These are phyloP conservation scores for Himalopsyche anomala DNA, from an alignment of 2,888 invertebrate species.

Conservation along the genomic window DNA sequence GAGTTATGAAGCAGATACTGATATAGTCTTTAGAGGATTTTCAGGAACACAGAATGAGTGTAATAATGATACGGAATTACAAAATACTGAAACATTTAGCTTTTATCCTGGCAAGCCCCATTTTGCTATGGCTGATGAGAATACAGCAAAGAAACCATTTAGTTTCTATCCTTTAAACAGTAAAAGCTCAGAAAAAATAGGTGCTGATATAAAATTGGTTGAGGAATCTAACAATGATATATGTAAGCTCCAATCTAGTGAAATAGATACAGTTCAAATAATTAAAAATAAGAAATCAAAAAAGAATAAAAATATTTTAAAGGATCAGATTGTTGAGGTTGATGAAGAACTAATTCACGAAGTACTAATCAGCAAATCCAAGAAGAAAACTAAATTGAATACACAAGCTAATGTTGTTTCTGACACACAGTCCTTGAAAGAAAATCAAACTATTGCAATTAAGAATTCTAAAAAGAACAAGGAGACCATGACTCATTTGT, in stretches of 20 bases:
- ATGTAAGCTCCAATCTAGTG: too few relatives aligned
- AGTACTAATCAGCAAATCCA: not conserved
- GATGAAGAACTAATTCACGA: not conserved
- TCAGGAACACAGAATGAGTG: conserved; percentile 63
- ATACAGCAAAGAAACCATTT: not conserved
- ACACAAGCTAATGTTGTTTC: too few relatives aligned
- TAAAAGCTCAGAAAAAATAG: not conserved
- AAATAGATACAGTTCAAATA: too few relatives aligned
- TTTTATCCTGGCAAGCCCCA: conserved; percentile 11
- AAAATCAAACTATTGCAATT: too few relatives aligned
- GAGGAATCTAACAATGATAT: too few relatives aligned
- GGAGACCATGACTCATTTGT: too few relatives aligned
- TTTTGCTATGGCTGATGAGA: not conserved
- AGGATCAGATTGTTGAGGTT: too few relatives aligned
- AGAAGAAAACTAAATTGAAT: not conserved
- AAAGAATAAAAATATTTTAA: not conserved
- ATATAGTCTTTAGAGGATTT: conserved; percentile 71
- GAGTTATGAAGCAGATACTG: conserved; percentile 67
- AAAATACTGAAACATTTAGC: not conserved
- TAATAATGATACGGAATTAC: not conserved
- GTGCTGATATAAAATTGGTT: too few relatives aligned
- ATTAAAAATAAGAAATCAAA: not conserved
- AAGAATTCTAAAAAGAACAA: too few relatives aligned
- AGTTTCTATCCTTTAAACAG: not conserved
- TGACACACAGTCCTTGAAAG: too few relatives aligned